phyloP scores from a whole-genome alignment of 1,140 invertebrate genomes.

The Heliothis subflexa region DNA sequence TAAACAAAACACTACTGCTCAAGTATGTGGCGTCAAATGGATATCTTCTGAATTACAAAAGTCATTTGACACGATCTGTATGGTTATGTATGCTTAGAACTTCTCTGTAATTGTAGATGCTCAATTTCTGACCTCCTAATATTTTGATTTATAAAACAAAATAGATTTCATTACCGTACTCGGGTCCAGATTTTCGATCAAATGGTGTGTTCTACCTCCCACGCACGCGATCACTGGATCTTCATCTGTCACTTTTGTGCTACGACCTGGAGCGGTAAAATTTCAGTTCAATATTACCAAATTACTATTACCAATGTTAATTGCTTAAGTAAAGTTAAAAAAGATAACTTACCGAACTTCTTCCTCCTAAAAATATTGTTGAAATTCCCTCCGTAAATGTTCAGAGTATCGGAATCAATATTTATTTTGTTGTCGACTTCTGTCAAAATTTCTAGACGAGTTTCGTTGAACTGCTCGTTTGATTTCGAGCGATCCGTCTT shows the following conservation, averaged over 20 bases:
- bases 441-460: conserved; percentile 28
- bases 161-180: conserved; percentile 70
- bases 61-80: no score
- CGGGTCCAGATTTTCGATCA: conserved; percentile 86
- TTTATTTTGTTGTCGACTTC: conserved; percentile 68
- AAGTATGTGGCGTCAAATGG: no score
- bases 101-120: no score
- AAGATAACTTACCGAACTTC: conserved; percentile 72
- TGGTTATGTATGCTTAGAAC: no score
- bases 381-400: conserved; percentile 69
- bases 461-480: conserved; percentile 50
- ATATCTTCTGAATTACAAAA: no score
- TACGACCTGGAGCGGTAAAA: conserved; percentile 63
- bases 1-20: no score
- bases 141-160: neutral
- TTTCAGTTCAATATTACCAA: neutral
- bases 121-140: no score
- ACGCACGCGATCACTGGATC: conserved; percentile 86
- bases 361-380: conserved; percentile 72
- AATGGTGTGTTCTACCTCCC: conserved; percentile 86
- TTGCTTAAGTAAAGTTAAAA: no score
- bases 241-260: conserved; percentile 74
- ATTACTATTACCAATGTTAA: neutral
- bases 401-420: conserved; percentile 63
- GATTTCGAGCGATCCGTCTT: conserved; percentile 56